phyloP scores from a whole-genome alignment of 2,888 invertebrate genomes.

The Cepaea hortensis region DNA sequence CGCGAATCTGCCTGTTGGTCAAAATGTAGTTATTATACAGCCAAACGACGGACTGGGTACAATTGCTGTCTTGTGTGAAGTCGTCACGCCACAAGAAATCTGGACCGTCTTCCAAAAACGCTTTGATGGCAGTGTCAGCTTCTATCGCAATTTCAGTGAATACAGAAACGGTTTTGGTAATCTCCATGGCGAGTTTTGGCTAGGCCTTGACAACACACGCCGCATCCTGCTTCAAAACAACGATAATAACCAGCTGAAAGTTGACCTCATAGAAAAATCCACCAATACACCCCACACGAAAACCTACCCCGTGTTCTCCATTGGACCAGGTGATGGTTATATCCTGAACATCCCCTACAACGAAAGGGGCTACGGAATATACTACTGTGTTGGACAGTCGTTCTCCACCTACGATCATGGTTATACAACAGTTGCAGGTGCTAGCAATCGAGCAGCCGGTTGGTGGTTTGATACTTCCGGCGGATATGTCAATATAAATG shows the following conservation, averaged over 20 bases:
- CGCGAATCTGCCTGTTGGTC: neutral
- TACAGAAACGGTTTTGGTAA: neutral
- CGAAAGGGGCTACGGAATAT: neutral
- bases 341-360: neutral
- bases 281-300: neutral
- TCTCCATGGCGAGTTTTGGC: conserved; percentile 13
- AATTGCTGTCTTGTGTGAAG: conserved; percentile 14
- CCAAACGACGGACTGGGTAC: neutral
- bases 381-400: neutral
- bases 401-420: conserved; percentile 31
- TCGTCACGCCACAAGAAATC: neutral
- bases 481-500: too few species aligned
- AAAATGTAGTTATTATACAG: neutral
- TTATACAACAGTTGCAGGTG: neutral
- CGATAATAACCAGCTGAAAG: conserved; percentile 19
- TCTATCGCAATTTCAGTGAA: neutral
- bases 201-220: neutral
- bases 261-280: neutral
- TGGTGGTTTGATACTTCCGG: too few species aligned
- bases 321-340: neutral
- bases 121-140: conserved; percentile 20
- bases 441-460: too few species aligned
- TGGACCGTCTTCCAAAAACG: conserved; percentile 35
- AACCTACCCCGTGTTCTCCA: conserved; percentile 1
- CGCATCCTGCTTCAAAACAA: conserved; percentile 4